Conservation (phyloP, 2,797 vertebrate genomes). For the Champsocephalus gunnari region DNA sequence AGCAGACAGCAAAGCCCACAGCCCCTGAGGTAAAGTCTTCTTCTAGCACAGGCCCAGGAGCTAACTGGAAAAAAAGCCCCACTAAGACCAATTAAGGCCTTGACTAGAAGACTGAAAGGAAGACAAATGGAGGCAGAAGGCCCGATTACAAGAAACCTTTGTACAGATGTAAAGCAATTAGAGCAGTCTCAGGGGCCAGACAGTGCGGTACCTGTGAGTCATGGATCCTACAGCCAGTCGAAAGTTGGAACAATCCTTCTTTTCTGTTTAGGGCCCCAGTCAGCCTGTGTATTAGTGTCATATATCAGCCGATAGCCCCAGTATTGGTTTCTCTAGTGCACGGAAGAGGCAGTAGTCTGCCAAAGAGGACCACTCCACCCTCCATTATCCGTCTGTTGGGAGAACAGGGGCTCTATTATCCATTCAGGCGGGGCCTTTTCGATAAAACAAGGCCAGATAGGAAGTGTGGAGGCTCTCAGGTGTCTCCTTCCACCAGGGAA, state of each 20-base stretch:
- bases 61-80: conserved; percentile 93
- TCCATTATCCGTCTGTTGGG: conserved; percentile 82
- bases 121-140: conserved; percentile 99
- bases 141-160: conserved; percentile 99
- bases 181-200: conserved; percentile 93
- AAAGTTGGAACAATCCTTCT: conserved; percentile 94
- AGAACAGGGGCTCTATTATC: conserved; percentile 86
- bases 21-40: conserved; percentile 85
- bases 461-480: conserved; percentile 79
- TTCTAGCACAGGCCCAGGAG: conserved; percentile 88
- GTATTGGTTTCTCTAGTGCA: conserved; percentile 87
- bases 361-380: conserved; percentile 82
- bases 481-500: conserved; percentile 78
- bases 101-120: conserved; percentile 96
- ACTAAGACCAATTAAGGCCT: conserved; percentile 99
- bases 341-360: conserved; percentile 83
- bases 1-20: conserved; percentile 71
- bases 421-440: conserved; percentile 74
- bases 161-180: conserved; percentile 99
- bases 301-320: conserved; percentile 88
- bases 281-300: conserved; percentile 93
- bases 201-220: conserved; percentile 90
- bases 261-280: conserved; percentile 91
- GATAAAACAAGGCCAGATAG: conserved; percentile 81
- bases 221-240: conserved; percentile 93